Evolutionary conservation across 2,888 invertebrate genomes (phyloP).

Genomic region (Xanthorhoe designata): DNA sequence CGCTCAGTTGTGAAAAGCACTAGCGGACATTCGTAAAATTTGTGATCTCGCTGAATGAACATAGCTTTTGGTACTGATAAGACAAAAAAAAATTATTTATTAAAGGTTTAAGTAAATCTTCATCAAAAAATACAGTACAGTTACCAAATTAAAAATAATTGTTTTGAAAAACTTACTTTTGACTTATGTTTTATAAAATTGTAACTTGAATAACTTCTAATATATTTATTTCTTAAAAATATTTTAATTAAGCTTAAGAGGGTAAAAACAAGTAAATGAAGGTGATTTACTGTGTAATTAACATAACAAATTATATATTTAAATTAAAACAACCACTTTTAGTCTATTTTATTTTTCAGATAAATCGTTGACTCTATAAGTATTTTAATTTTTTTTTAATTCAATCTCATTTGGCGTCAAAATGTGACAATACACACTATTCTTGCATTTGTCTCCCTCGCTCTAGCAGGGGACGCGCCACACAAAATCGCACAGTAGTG

Average conservation of each 20-base stretch:
- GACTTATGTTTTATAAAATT: neutral
- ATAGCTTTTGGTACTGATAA: too few relatives aligned
- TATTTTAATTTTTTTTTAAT: too few relatives aligned
- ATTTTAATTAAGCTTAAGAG: constrained; percentile 14
- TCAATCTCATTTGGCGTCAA: too few relatives aligned
- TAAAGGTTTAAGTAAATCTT: neutral
- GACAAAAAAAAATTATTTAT: neutral
- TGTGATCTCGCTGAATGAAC: too few relatives aligned
- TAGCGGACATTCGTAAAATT: too few relatives aligned
- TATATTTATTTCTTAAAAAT: neutral
- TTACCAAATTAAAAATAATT: constrained; percentile 3
- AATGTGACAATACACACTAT: too few relatives aligned
- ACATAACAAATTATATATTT: neutral
- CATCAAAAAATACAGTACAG: neutral
- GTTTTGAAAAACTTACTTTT: neutral
- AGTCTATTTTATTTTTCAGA: too few relatives aligned
- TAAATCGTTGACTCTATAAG: neutral
- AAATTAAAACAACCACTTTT: too few relatives aligned
- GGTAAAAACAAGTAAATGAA: constrained; percentile 2
- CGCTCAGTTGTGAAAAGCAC: too few relatives aligned
- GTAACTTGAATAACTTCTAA: neutral
- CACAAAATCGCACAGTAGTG: too few relatives aligned
- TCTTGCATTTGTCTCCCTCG: too few relatives aligned
- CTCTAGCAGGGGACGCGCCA: too few relatives aligned
- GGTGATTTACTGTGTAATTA: neutral